Evolutionary conservation across 2,113 vertebrate species (phyloP).

Genomic region (Reinhardtius hippoglossoides): DNA sequence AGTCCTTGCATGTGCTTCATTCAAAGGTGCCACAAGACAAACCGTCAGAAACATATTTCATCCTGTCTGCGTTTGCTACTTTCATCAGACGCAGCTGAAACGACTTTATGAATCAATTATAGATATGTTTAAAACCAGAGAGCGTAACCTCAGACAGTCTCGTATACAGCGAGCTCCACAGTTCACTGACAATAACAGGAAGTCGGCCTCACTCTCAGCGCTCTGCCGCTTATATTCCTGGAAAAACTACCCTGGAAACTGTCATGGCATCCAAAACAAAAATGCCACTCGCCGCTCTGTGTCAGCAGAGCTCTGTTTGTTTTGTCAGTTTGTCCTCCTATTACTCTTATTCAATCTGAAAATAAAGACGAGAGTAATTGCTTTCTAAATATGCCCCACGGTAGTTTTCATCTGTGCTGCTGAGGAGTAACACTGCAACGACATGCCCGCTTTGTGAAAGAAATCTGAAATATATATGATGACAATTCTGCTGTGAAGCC

Average conservation of each 20-base stretch:
- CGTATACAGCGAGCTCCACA: conserved; percentile 12
- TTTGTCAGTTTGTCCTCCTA: conserved; percentile 47
- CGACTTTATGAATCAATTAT: conserved; percentile 35
- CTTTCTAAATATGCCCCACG: conserved; percentile 46
- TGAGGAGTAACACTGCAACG: conserved; percentile 30
- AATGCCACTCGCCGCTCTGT: conserved; percentile 8
- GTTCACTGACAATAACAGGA: conserved; percentile 32
- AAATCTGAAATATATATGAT: background rate
- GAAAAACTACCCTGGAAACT: conserved; percentile 50
- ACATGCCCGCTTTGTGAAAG: conserved; percentile 63
- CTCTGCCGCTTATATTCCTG: conserved; percentile 30
- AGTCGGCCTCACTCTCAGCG: conserved; percentile 1
- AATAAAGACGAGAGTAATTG: conserved; percentile 41
- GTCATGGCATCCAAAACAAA: conserved; percentile 31
- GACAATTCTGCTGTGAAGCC: conserved; percentile 32
- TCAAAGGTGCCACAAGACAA: too few species aligned
- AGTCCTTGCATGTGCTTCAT: background rate
- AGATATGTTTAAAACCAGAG: conserved; percentile 22
- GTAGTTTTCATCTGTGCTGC: conserved; percentile 20
- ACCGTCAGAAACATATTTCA: conserved; percentile 12
- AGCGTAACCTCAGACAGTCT: conserved; percentile 20
- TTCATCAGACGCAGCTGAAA: conserved; percentile 23
- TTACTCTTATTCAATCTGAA: conserved; percentile 39
- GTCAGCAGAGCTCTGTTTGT: conserved; percentile 44
- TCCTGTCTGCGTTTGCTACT: background rate